Evolutionary conservation across 2,113 vertebrate species (phyloP).

Genomic region (Tyto alba): DNA sequence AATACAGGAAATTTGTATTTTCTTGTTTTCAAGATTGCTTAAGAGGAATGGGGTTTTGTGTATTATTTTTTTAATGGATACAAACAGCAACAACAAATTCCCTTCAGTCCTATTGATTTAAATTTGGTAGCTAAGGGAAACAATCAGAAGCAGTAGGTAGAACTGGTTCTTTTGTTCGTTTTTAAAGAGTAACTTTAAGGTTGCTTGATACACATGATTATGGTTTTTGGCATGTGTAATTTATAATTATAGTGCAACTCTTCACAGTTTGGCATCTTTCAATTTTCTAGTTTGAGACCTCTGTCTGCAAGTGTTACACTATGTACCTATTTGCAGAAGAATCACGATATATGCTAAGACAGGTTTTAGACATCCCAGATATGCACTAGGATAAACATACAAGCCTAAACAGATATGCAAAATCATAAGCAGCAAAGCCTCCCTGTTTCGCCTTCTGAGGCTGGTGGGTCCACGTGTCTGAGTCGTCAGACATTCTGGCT

Average conservation of each 20-base stretch:
- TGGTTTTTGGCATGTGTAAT: background rate
- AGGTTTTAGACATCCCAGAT: background rate
- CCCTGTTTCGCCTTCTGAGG: background rate
- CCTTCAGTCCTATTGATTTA: background rate
- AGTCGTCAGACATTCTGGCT: slow-evolving; percentile 22
- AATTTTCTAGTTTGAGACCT: background rate
- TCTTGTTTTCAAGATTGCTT: background rate
- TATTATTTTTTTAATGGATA: background rate
- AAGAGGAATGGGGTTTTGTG: background rate
- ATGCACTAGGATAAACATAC: background rate
- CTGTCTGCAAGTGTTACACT: background rate
- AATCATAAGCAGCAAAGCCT: background rate
- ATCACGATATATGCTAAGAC: background rate
- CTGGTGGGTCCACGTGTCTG: background rate
- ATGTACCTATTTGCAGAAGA: background rate
- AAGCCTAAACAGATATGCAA: background rate
- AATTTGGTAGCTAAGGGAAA: background rate
- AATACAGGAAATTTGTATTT: background rate
- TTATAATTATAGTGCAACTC: background rate
- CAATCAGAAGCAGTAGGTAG: background rate
- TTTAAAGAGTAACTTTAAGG: background rate
- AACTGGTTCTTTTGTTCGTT: background rate
- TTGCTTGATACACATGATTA: background rate
- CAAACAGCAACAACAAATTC: background rate
- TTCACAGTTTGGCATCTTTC: background rate